Percentiles rank a stretch among this genome's conserved stretches.
Conservation (phyloP, 2,113 vertebrate species). For the Pipra filicauda region DNA sequence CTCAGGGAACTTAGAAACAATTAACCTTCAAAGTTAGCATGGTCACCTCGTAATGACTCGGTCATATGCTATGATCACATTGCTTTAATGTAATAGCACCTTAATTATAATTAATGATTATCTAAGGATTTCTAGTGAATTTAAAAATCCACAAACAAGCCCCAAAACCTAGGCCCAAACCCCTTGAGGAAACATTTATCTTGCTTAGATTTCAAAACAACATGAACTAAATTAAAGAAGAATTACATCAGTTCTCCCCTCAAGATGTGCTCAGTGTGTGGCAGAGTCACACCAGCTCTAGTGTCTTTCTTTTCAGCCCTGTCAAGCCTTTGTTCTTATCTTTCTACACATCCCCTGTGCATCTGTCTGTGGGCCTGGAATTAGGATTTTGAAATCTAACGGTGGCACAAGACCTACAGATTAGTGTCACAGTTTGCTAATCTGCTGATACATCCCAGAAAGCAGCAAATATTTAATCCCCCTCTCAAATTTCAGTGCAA, state of each 20-base stretch:
- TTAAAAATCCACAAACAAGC: neutral
- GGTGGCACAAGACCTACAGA: neutral
- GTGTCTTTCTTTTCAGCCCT: neutral
- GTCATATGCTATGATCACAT: neutral
- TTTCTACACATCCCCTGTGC: neutral
- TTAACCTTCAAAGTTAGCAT: conserved; percentile 10
- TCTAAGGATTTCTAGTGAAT: neutral
- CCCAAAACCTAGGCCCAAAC: neutral
- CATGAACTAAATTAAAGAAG: neutral
- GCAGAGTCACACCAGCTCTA: neutral
- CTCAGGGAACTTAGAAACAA: neutral
- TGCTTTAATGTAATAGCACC: neutral
- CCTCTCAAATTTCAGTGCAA: neutral
- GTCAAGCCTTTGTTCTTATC: neutral
- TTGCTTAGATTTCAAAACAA: neutral
- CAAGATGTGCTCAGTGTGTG: accelerated
- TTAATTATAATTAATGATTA: conserved; percentile 23
- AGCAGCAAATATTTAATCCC: neutral
- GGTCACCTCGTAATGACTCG: neutral
- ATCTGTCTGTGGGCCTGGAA: neutral
- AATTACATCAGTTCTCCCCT: neutral
- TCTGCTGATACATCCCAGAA: neutral
- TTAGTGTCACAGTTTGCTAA: neutral
- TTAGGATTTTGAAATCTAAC: neutral
- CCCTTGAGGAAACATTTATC: neutral